Evolutionary conservation across 2,113 vertebrate species (phyloP).

Genomic region (Corythornis madagascariensis): DNA sequence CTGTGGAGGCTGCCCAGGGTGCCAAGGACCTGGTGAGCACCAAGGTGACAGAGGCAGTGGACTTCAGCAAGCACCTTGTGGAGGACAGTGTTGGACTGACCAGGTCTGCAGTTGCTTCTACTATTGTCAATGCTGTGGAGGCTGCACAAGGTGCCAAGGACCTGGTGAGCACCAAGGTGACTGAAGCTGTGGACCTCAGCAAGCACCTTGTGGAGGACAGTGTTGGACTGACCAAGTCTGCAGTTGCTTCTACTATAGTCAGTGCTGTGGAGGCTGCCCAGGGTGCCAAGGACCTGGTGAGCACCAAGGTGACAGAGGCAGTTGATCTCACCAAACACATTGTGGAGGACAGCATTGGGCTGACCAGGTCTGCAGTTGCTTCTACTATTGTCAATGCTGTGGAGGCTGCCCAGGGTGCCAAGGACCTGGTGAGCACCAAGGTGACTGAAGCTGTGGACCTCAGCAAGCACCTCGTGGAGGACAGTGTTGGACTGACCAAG

Average conservation of each 20-base stretch:
- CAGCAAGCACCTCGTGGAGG: slow-evolving; percentile 76
- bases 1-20: slow-evolving; percentile 72
- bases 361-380: slow-evolving; percentile 81
- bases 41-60: slow-evolving; percentile 64
- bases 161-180: slow-evolving; percentile 58
- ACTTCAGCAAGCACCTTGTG: slow-evolving; percentile 64
- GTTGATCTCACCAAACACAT: slow-evolving; percentile 69
- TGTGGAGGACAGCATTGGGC: slow-evolving; percentile 77
- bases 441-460: slow-evolving; percentile 59
- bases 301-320: slow-evolving; percentile 62
- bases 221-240: slow-evolving; percentile 79
- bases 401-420: slow-evolving; percentile 56
- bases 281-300: not conserved
- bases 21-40: slow-evolving; percentile 39
- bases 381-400: slow-evolving; percentile 79
- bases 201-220: slow-evolving; percentile 79
- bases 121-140: slow-evolving; percentile 79
- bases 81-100: slow-evolving; percentile 82
- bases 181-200: slow-evolving; percentile 30
- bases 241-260: slow-evolving; percentile 78
- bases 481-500: slow-evolving; percentile 81
- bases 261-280: slow-evolving; percentile 74
- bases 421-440: slow-evolving; percentile 40
- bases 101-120: slow-evolving; percentile 76
- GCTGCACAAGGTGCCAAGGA: not conserved